A percentile compares a stretch with the other conserved stretches of the same genome.
phyloP scores from a whole-genome alignment of 2,888 invertebrate species.

The Drosophila subsilvestris region DNA sequence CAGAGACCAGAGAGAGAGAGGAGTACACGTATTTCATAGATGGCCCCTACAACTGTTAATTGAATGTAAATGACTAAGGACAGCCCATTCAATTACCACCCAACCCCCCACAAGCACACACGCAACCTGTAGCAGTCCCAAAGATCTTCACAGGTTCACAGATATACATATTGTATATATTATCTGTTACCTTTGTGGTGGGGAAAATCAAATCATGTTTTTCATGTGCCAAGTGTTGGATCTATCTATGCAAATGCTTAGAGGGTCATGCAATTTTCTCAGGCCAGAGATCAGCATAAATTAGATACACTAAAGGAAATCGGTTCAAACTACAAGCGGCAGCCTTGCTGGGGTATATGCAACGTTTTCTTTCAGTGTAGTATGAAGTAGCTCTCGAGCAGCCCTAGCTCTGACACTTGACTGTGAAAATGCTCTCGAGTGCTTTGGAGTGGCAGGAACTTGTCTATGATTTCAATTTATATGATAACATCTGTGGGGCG shows the following conservation, averaged over 20 bases:
- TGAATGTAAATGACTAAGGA: conserved; percentile 69
- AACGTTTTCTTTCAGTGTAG: conserved; percentile 11
- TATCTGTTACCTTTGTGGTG: conserved; percentile 28
- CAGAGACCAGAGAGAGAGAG: not conserved
- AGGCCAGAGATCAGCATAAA: conserved; percentile 44
- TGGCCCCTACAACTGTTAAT: conserved; percentile 65
- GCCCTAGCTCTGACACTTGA: conserved; percentile 45
- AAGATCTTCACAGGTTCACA: conserved; percentile 5
- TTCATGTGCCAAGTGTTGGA: conserved; percentile 51
- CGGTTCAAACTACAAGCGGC: not conserved
- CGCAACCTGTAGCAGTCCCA: conserved; percentile 50
- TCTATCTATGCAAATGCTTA: conserved; percentile 66
- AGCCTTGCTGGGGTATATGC: not conserved
- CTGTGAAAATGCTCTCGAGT: conserved; percentile 20
- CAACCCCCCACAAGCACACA: not conserved
- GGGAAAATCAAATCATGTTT: conserved; percentile 62
- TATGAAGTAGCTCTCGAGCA: conserved; percentile 33
- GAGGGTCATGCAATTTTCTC: conserved; percentile 11
- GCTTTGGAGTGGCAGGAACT: conserved; percentile 52
- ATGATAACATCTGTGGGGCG: conserved; percentile 56
- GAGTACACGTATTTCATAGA: conserved; percentile 43
- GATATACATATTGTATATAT: conserved; percentile 19
- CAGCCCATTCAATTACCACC: conserved; percentile 68
- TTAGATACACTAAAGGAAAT: conserved; percentile 26
- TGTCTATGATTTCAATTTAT: conserved; percentile 75